A percentile compares a stretch with the other conserved stretches of the same genome.
phyloP scores from a whole-genome alignment of 1,140 invertebrate species.

The Brachionus sp. region DNA sequence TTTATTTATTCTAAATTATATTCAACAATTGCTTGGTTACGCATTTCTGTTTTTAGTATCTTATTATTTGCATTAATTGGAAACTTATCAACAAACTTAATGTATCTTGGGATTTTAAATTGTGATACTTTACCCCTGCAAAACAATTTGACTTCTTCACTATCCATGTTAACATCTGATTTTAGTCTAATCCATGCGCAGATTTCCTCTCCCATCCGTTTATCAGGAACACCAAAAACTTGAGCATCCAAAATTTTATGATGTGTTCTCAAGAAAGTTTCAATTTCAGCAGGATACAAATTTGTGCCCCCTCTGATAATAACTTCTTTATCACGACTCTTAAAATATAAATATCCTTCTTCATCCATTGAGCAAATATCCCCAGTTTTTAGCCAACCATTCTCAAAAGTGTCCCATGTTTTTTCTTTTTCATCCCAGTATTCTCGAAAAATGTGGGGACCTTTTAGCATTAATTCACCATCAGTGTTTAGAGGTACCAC shows the following conservation, averaged over 20 bases:
- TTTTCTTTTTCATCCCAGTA: conserved; percentile 74
- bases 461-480: neutral
- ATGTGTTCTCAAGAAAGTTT: conserved; percentile 21
- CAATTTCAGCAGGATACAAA: conserved; percentile 72
- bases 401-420: conserved; percentile 80
- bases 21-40: conserved; percentile 51
- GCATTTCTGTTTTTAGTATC: conserved; percentile 71
- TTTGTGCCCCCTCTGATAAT: conserved; percentile 89
- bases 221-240: conserved; percentile 65
- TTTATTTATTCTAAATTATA: neutral
- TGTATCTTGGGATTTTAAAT: conserved; percentile 77
- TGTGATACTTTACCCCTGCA: conserved; percentile 71
- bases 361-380: conserved; percentile 73
- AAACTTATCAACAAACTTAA: conserved; percentile 68
- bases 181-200: conserved; percentile 71
- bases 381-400: conserved; percentile 64
- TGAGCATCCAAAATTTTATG: conserved; percentile 11
- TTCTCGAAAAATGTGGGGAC: conserved; percentile 66
- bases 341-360: conserved; percentile 73
- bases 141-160: conserved; percentile 65
- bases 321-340: conserved; percentile 82
- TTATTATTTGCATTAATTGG: conserved; percentile 82
- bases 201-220: conserved; percentile 77
- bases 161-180: conserved; percentile 58
- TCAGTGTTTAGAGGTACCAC: conserved; percentile 70